Evolutionary conservation across 2,797 vertebrate species (phyloP).

Genomic region (Falco peregrinus): DNA sequence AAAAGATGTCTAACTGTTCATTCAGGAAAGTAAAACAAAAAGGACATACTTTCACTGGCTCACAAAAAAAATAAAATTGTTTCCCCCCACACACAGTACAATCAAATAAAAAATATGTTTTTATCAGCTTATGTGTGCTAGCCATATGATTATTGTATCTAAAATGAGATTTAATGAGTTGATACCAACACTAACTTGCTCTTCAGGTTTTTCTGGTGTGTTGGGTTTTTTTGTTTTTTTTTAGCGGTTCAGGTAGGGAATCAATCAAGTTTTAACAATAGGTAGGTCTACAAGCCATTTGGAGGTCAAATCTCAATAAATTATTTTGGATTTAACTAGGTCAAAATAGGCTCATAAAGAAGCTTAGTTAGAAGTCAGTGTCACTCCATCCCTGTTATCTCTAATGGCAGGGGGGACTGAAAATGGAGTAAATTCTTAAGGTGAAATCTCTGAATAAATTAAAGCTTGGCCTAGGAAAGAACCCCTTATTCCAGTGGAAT

Average conservation of each 20-base stretch:
- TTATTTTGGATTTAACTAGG: neutral
- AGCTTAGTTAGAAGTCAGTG: neutral
- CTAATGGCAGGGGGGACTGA: neutral
- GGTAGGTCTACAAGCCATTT: neutral
- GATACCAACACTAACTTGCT: neutral
- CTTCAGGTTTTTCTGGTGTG: neutral
- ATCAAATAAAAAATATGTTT: neutral
- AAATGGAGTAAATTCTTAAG: neutral
- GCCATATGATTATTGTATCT: neutral
- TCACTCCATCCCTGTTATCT: neutral
- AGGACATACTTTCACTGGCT: neutral
- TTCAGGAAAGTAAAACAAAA: neutral
- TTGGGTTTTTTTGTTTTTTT: neutral
- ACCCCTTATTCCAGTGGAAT: neutral
- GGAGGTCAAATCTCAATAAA: neutral
- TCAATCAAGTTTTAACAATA: neutral
- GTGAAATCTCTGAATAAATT: neutral
- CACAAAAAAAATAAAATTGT: neutral
- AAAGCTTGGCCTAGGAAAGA: neutral
- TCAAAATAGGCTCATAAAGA: neutral
- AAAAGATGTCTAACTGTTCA: neutral
- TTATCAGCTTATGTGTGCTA: neutral
- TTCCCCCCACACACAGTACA: neutral
- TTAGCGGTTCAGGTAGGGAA: neutral
- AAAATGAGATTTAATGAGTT: neutral